These are phyloP conservation scores for Acanthosepion lycidas DNA, from an alignment of 2,888 invertebrate genomes.

Conservation along the genomic window DNA sequence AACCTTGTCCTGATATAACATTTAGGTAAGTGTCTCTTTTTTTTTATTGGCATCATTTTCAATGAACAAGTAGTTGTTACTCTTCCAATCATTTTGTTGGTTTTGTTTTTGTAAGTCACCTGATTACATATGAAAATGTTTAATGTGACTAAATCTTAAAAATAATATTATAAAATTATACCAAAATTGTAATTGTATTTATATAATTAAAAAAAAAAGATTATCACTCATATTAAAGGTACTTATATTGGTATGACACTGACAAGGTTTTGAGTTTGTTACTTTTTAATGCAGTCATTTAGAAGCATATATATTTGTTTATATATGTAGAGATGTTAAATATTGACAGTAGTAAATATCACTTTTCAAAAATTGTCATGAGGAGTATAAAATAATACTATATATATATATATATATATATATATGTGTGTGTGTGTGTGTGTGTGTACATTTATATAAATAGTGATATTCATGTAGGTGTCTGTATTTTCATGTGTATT, in stretches of 20 bases:
- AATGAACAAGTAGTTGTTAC: no score
- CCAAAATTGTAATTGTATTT: neutral
- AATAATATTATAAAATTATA: neutral
- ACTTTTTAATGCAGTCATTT: neutral
- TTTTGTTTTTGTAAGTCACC: constrained; percentile 18
- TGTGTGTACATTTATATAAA: neutral
- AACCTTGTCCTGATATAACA: neutral
- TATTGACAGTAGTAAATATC: neutral
- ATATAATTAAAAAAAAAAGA: neutral
- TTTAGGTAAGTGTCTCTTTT: neutral
- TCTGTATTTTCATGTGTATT: neutral
- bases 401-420: neutral
- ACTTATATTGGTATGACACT: neutral
- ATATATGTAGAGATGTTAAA: neutral
- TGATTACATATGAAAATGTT: constrained; percentile 5
- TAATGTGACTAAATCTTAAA: neutral
- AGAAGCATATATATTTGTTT: neutral
- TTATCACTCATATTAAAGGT: neutral
- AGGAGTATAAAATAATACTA: neutral
- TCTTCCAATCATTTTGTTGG: neutral
- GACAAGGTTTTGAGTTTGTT: neutral
- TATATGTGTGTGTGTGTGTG: neutral
- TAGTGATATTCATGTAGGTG: neutral
- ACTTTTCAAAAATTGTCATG: neutral
- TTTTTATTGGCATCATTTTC: neutral